These are phyloP conservation scores for Bombus balteatus DNA, from an alignment of 1,140 invertebrate species.

Conservation along the genomic window DNA sequence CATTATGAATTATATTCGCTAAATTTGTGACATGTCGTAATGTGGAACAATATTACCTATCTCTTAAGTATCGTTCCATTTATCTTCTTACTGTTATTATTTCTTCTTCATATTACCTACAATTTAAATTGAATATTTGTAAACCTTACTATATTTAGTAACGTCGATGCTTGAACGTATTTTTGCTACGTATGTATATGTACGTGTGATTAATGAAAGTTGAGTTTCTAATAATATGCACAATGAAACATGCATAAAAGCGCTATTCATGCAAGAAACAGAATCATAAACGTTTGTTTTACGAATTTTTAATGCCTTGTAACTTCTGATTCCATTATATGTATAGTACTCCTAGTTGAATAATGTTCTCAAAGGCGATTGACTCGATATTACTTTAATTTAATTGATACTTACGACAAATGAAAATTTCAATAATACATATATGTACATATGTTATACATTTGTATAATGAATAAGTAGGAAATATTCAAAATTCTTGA, in stretches of 20 bases:
- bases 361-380: not conserved
- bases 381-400: not conserved
- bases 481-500: not conserved
- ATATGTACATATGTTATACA: too few relatives aligned
- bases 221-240: not conserved
- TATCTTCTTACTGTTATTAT: not conserved
- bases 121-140: not conserved
- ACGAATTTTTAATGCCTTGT: not conserved
- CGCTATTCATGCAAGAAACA: not conserved
- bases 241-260: not conserved
- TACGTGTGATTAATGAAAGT: not conserved
- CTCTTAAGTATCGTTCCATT: not conserved
- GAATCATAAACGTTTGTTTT: not conserved
- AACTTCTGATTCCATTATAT: not conserved
- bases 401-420: not conserved
- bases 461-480: not conserved
- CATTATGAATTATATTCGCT: not conserved
- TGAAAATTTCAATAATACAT: not conserved
- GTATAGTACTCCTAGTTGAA: not conserved
- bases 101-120: not conserved
- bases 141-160: not conserved
- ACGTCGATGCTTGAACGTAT: not conserved
- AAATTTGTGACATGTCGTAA: not conserved
- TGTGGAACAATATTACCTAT: not conserved
- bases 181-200: not conserved